Percentiles rank a stretch among this genome's conserved stretches.
phyloP scores from a whole-genome alignment of 2,797 vertebrate genomes.

The Jordanella pulchra region DNA sequence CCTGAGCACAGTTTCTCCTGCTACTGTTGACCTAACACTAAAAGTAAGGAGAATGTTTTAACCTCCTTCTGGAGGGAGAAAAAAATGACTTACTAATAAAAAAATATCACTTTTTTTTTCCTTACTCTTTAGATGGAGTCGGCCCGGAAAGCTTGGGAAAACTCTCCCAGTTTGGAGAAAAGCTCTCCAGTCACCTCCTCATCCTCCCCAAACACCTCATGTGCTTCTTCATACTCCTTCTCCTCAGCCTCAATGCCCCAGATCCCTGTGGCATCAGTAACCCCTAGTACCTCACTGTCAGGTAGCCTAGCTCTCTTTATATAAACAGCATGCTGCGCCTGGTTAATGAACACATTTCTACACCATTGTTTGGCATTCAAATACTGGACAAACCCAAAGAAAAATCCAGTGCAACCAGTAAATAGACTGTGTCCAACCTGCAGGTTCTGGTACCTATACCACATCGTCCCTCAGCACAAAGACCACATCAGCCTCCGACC shows the following conservation, averaged over 20 bases:
- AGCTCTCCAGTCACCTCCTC: constrained; percentile 91
- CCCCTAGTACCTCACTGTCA: constrained; percentile 93
- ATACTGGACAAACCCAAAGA: too few species aligned
- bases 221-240: constrained; percentile 89
- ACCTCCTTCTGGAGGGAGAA: not conserved
- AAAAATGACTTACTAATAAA: not conserved
- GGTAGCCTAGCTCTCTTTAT: constrained; percentile 73
- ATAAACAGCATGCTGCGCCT: too few species aligned
- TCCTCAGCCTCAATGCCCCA: constrained; percentile 93
- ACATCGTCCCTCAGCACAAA: constrained; percentile 96
- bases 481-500: constrained; percentile 93
- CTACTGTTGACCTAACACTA: constrained; percentile 96
- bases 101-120: not conserved
- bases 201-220: constrained; percentile 87
- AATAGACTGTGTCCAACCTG: not conserved
- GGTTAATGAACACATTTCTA: too few species aligned
- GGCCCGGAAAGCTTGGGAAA: constrained; percentile 98
- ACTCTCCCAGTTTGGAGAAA: constrained; percentile 96
- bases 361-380: too few species aligned
- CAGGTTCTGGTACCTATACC: constrained; percentile 94
- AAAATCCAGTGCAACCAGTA: too few species aligned
- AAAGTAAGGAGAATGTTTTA: constrained; percentile 81
- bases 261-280: constrained; percentile 97
- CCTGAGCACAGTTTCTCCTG: constrained; percentile 96
- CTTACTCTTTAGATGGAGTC: constrained; percentile 90